Conservation (phyloP, 2,888 invertebrate species). For the Onthophagus sagittarius region DNA sequence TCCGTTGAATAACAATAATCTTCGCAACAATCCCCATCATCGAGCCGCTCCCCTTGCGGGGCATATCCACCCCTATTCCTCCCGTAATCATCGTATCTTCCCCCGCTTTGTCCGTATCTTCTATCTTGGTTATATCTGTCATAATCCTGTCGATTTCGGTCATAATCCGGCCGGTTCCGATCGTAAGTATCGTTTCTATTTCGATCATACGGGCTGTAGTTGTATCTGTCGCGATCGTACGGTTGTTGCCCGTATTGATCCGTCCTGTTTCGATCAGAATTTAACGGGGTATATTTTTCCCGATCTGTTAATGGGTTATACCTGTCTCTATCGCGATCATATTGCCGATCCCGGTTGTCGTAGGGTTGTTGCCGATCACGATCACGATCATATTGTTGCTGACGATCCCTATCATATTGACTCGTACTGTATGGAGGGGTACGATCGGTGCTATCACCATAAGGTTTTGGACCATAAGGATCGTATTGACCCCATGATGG, state of each 20-base stretch:
- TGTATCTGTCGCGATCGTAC: slow-evolving; percentile 18
- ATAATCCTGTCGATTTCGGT: slow-evolving; percentile 17
- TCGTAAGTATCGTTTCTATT: slow-evolving; percentile 21
- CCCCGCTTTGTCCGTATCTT: background rate
- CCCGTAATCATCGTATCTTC: background rate
- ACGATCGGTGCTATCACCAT: slow-evolving; percentile 14
- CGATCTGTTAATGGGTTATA: slow-evolving; percentile 15
- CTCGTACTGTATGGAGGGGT: slow-evolving; percentile 20
- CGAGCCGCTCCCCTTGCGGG: slow-evolving; percentile 24
- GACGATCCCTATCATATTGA: slow-evolving; percentile 17
- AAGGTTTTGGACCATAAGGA: slow-evolving; percentile 25
- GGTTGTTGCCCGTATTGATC: slow-evolving; percentile 23
- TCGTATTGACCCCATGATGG: slow-evolving; percentile 19
- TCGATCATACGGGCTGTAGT: slow-evolving; percentile 8
- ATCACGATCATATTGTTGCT: slow-evolving; percentile 5
- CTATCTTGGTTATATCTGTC: slow-evolving; percentile 4
- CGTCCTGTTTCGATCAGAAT: slow-evolving; percentile 21
- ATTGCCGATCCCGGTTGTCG: slow-evolving; percentile 19
- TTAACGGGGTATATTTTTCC: slow-evolving; percentile 19
- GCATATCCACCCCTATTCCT: slow-evolving; percentile 24
- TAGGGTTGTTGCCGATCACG: slow-evolving; percentile 13
- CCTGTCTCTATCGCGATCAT: slow-evolving; percentile 2
- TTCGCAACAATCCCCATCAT: slow-evolving; percentile 48
- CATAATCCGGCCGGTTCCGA: slow-evolving; percentile 22
- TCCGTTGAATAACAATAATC: slow-evolving; percentile 60